Conservation (phyloP, 2,888 invertebrate species). For the Cataglyphis albicans region DNA sequence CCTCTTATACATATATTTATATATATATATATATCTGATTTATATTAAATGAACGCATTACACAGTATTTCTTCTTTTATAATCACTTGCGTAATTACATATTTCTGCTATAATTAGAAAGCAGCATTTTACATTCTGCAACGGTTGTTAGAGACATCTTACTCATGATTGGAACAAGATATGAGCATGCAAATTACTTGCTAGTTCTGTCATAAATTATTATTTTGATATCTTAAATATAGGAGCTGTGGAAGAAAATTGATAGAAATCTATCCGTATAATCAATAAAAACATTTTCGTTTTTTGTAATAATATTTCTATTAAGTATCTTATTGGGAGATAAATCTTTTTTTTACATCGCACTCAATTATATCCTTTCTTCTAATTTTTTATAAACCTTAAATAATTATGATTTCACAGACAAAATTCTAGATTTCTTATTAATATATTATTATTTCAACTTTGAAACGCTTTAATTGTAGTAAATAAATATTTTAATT, state of each 20-base stretch:
- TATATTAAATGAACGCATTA: constrained; percentile 64
- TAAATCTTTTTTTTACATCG: background rate
- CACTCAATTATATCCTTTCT: background rate
- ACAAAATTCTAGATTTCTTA: background rate
- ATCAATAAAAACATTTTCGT: background rate
- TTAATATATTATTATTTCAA: too few species aligned
- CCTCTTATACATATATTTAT: background rate
- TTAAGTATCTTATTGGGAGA: background rate
- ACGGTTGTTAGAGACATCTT: constrained; percentile 63
- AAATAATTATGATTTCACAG: background rate
- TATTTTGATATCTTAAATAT: constrained; percentile 22
- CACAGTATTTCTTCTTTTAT: constrained; percentile 65
- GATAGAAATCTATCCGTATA: background rate
- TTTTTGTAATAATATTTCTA: background rate
- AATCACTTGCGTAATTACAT: constrained; percentile 67
- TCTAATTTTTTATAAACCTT: background rate
- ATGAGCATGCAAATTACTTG: constrained; percentile 63
- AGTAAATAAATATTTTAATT: too few species aligned
- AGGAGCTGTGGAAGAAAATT: background rate
- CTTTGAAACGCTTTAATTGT: too few species aligned
- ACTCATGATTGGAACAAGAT: constrained; percentile 37
- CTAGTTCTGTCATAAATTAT: constrained; percentile 53
- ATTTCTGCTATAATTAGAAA: constrained; percentile 73
- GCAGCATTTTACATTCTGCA: constrained; percentile 59
- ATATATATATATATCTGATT: constrained; percentile 42